phyloP scores from a whole-genome alignment of 2,113 vertebrate species.

The Cheilinus undulatus region DNA sequence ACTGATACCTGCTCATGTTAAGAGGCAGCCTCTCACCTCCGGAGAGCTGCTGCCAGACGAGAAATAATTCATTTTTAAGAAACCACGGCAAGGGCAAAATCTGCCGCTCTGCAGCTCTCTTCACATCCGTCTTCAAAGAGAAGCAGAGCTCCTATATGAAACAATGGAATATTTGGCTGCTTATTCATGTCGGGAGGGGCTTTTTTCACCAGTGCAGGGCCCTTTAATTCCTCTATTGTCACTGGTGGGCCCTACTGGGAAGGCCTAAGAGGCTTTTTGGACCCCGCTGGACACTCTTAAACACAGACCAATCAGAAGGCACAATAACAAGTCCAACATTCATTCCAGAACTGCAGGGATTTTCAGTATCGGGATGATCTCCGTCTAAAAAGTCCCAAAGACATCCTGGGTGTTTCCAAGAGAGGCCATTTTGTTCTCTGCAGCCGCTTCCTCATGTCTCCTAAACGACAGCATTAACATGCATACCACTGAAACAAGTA shows the following conservation, averaged over 20 bases:
- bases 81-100: constrained; percentile 75
- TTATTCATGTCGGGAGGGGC: constrained; percentile 67
- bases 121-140: constrained; percentile 79
- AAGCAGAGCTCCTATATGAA: constrained; percentile 78
- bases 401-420: constrained; percentile 64
- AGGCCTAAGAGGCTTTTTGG: constrained; percentile 76
- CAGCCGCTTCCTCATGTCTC: constrained; percentile 71
- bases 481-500: constrained; percentile 80
- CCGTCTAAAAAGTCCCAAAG: constrained; percentile 68
- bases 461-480: constrained; percentile 81
- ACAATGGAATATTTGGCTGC: constrained; percentile 78
- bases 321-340: constrained; percentile 69
- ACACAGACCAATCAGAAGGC: constrained; percentile 73
- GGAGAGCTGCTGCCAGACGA: constrained; percentile 79
- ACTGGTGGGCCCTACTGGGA: constrained; percentile 62
- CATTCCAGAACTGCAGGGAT: constrained; percentile 68
- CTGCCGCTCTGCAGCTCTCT: constrained; percentile 66
- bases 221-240: constrained; percentile 79
- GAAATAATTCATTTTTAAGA: constrained; percentile 79
- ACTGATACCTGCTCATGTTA: constrained; percentile 82
- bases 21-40: constrained; percentile 80
- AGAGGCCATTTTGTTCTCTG: constrained; percentile 78
- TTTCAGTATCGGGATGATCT: constrained; percentile 69
- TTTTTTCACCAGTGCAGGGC: constrained; percentile 58
- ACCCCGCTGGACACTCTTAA: constrained; percentile 77